These are phyloP conservation scores for Zootoca vivipara DNA, from an alignment of 2,113 vertebrate species.

Conservation along the genomic window DNA sequence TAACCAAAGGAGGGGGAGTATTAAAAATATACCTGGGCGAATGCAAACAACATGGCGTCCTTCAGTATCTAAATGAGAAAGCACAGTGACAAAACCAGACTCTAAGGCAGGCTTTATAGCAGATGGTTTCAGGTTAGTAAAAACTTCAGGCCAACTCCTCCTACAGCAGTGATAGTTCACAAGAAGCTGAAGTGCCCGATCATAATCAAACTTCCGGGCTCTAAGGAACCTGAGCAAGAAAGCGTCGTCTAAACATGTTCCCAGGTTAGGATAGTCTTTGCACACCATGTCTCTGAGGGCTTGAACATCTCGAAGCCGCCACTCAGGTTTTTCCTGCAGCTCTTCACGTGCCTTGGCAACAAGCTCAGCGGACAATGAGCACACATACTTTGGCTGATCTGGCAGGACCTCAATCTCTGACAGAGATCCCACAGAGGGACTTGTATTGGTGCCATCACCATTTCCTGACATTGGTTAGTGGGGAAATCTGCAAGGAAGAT, in stretches of 20 bases:
- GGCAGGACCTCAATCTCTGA: constrained; percentile 73
- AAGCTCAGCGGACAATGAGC: constrained; percentile 88
- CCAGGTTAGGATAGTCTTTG: constrained; percentile 90
- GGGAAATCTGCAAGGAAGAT: constrained; percentile 51
- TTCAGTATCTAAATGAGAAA: constrained; percentile 85
- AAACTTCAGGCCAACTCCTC: constrained; percentile 94
- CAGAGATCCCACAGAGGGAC: constrained; percentile 76
- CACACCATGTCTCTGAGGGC: constrained; percentile 96
- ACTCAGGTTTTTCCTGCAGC: constrained; percentile 97
- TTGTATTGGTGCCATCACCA: constrained; percentile 82
- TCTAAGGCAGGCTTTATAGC: constrained; percentile 90
- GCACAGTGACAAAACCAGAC: constrained; percentile 93
- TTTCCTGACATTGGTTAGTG: constrained; percentile 87
- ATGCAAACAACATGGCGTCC: constrained; percentile 94
- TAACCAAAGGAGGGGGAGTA: neutral
- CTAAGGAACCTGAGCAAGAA: constrained; percentile 95
- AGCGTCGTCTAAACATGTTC: constrained; percentile 89
- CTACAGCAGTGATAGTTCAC: constrained; percentile 93
- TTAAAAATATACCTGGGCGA: constrained; percentile 82
- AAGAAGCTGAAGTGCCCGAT: constrained; percentile 92
- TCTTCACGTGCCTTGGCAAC: constrained; percentile 93
- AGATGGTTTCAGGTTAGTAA: constrained; percentile 89
- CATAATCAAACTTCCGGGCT: constrained; percentile 97
- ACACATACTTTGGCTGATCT: constrained; percentile 84
- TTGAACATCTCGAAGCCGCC: constrained; percentile 94